Evolutionary conservation across 1,140 invertebrate genomes (phyloP).

Genomic region (Ostrea edulis): DNA sequence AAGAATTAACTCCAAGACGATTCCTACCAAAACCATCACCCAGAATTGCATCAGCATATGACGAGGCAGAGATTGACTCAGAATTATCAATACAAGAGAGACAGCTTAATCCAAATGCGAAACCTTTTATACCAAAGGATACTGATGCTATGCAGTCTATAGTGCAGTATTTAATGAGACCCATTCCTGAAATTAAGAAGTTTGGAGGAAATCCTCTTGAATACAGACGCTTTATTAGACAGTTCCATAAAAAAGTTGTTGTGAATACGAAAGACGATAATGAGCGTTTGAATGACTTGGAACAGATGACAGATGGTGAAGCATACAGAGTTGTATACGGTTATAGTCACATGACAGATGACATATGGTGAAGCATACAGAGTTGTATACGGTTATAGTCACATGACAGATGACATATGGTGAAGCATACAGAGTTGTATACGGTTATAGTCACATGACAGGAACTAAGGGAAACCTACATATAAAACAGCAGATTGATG

Average conservation of each 20-base stretch:
- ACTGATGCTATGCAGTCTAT: constrained; percentile 3
- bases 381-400: too few species aligned
- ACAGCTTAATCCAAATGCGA: not conserved
- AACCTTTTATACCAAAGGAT: not conserved
- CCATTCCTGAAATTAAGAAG: constrained; percentile 43
- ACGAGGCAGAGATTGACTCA: too few species aligned
- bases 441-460: constrained; percentile 40
- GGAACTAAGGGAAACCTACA: constrained; percentile 33
- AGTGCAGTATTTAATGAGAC: constrained; percentile 45
- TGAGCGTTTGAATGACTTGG: constrained; percentile 50
- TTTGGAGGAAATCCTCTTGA: constrained; percentile 51
- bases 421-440: too few species aligned
- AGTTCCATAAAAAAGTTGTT: constrained; percentile 45
- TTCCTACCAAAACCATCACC: too few species aligned
- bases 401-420: too few species aligned
- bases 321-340: constrained; percentile 48
- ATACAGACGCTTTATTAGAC: too few species aligned
- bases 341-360: too few species aligned
- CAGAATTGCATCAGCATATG: too few species aligned
- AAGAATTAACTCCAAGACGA: too few species aligned
- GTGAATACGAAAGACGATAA: constrained; percentile 37
- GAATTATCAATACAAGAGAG: too few species aligned
- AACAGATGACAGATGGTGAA: constrained; percentile 51
- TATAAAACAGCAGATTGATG: too few species aligned
- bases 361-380: too few species aligned